These are phyloP conservation scores for Puffinus mauretanicus DNA, from an alignment of 2,113 vertebrate species.

Conservation along the genomic window DNA sequence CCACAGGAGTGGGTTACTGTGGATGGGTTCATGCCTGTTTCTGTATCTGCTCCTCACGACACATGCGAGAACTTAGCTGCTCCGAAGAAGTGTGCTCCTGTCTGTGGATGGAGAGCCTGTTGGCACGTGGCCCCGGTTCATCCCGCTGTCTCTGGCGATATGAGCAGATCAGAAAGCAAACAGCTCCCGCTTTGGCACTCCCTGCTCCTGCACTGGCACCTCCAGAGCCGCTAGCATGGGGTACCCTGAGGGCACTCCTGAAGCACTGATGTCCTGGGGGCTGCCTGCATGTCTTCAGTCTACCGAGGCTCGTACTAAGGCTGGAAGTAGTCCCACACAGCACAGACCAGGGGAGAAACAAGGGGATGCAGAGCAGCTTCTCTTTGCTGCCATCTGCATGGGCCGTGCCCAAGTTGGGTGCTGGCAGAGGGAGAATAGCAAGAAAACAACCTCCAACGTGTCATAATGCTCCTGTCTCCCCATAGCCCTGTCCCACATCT, in stretches of 20 bases:
- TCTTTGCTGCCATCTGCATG: neutral
- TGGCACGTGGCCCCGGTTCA: neutral
- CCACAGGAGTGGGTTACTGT: neutral
- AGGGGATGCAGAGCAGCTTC: neutral
- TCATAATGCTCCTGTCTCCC: neutral
- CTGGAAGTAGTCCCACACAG: neutral
- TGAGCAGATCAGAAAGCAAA: neutral
- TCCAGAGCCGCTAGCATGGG: neutral
- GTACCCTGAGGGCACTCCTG: neutral
- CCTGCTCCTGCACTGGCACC: neutral
- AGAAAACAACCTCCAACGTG: neutral
- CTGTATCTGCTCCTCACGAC: neutral
- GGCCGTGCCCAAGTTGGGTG: neutral
- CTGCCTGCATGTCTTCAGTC: neutral
- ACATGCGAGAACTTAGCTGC: rapidly evolving
- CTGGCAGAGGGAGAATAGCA: neutral
- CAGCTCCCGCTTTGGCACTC: neutral
- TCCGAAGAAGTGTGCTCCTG: rapidly evolving
- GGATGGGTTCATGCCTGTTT: neutral
- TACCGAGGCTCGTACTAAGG: neutral
- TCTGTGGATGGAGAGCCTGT: neutral
- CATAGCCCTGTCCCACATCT: neutral
- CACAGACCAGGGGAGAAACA: neutral
- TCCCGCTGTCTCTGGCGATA: neutral
- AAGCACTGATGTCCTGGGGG: neutral